Conservation (phyloP, 2,113 vertebrate species). For the Tinamus guttatus region DNA sequence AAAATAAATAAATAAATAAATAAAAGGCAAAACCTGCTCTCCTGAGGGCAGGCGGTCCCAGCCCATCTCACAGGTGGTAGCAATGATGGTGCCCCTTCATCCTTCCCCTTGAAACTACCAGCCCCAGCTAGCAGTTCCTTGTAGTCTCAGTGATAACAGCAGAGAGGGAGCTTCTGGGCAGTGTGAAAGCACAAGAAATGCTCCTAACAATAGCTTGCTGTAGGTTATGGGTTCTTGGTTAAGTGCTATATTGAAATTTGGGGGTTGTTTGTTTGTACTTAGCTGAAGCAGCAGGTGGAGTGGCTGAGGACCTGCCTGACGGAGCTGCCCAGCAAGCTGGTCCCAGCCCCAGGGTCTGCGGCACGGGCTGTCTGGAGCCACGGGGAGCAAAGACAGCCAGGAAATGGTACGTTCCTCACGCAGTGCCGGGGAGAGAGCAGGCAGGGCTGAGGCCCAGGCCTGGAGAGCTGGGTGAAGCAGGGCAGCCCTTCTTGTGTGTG, state of each 20-base stretch:
- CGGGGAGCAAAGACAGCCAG: rapidly evolving
- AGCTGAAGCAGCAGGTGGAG: neutral
- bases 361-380: rapidly evolving
- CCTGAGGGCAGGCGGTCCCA: no score
- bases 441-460: neutral
- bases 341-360: neutral
- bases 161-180: neutral
- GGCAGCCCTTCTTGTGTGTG: neutral
- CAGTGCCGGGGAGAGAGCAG: rapidly evolving
- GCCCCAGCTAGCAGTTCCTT: neutral
- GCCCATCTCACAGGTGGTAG: neutral
- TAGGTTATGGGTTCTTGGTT: neutral
- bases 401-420: rapidly evolving
- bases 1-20: no score
- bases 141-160: rapidly evolving
- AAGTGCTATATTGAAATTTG: neutral
- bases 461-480: rapidly evolving
- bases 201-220: neutral
- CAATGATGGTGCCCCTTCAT: no score
- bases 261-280: neutral
- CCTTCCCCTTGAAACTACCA: rapidly evolving
- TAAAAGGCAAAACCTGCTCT: neutral
- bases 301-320: neutral
- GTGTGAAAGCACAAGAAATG: rapidly evolving
- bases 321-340: rapidly evolving